Conservation (phyloP, 2,113 vertebrate genomes). For the Callorhinus ursinus region DNA sequence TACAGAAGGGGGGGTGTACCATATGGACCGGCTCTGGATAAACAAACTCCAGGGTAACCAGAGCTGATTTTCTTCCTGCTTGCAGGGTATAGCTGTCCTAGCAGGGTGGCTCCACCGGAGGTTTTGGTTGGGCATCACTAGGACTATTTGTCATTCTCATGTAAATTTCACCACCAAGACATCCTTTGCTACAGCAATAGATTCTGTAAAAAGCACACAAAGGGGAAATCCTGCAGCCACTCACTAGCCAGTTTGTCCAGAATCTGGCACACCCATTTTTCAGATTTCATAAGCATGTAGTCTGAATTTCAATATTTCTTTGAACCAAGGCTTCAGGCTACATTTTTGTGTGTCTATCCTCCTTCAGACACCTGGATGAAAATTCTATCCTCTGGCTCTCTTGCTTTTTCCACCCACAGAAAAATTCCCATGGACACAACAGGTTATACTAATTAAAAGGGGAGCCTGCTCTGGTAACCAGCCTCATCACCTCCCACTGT, state of each 20-base stretch:
- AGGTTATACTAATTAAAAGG: neutral
- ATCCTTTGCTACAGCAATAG: neutral
- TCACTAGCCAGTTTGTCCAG: neutral
- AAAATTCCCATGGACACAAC: neutral
- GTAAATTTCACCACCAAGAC: neutral
- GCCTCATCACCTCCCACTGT: neutral
- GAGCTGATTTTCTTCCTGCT: neutral
- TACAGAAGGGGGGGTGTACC: neutral
- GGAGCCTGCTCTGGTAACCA: neutral
- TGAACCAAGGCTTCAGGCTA: neutral
- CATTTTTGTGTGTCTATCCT: neutral
- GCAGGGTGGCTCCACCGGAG: neutral
- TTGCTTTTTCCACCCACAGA: neutral
- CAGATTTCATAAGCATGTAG: neutral
- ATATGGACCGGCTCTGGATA: neutral
- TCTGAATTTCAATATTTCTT: neutral
- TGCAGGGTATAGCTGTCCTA: accelerated
- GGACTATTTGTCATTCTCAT: neutral
- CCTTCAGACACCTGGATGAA: neutral
- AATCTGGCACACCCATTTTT: neutral
- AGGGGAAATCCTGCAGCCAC: neutral
- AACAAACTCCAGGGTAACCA: neutral
- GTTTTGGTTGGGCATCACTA: neutral
- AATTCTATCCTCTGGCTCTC: neutral
- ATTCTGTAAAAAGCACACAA: neutral